Evolutionary conservation across 2,113 vertebrate species (phyloP), one percentile per base, ranked within the genome.

Genomic region (western clawed frog (Xenopus tropicalis)): DNA sequence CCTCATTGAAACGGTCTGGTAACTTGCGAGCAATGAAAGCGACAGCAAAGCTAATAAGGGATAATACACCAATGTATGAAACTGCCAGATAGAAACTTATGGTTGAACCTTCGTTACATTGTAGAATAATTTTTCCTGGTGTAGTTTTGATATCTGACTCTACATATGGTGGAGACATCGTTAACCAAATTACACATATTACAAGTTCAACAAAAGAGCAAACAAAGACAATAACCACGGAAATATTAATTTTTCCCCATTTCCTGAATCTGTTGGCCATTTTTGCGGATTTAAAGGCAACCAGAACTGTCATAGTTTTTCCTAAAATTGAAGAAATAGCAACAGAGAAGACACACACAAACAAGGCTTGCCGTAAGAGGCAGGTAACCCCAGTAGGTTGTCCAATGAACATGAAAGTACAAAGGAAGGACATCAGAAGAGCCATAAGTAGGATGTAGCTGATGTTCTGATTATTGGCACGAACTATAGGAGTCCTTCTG

Each of bases 291-390:
- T 9, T 10, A 54, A 54, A 54, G 5, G 52, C 48, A 52, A 52
- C 16, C 3, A 52, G 3, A 11, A 52, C 48, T 8, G 48, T 52
- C 11, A 52, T 4, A 12, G 48, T 52, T 52, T 52, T 52, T 4
- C 11, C 48, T 14, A 52, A 14, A 16, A 52, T 14, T 8, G 8
- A 90, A 25, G 64, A 46, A 85, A 61, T 16, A 25, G 22, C 4
- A 6, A 23, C 14, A 23, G 59, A 87, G 80, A 89, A 91, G 1
- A 86, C 82, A 73, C 88, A 80, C 46, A 87, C 88, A n/a, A 90
- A 91, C 0, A 82, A 79, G 16, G 85, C 86, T 72, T 91, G 90
- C 10, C 89, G 6, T 90, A 83, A 0, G 88, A 88, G 0, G 87
- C 85, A 22, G 43, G 43, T 44, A 6, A 44, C 43, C n/a, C n/a